These are phyloP conservation scores for Halotydeus destructor DNA, from an alignment of 1,140 invertebrate species.

Conservation along the genomic window DNA sequence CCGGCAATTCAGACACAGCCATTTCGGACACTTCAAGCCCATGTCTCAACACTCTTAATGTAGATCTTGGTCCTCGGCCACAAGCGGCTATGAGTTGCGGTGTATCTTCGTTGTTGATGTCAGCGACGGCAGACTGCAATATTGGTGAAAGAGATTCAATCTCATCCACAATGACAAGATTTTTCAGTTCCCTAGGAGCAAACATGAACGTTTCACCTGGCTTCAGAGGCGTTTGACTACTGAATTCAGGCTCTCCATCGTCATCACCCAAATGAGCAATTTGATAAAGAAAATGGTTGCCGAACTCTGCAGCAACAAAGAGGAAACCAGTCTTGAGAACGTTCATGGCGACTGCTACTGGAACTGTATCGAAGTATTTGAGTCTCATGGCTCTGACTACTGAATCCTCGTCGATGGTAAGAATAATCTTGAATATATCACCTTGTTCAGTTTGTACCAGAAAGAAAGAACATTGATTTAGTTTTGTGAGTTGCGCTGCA, in stretches of 20 bases:
- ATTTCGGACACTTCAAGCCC: constrained; percentile 96
- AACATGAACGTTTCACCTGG: constrained; percentile 99
- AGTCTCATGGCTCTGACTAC: constrained; percentile 96
- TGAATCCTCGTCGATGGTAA: constrained; percentile 94
- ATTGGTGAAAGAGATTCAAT: constrained; percentile 92
- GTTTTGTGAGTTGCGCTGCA: constrained; percentile 98
- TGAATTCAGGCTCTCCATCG: constrained; percentile 97
- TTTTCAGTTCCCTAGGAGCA: constrained; percentile 66
- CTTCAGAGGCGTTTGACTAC: constrained; percentile 89
- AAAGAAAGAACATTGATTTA: constrained; percentile 97
- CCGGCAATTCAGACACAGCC: constrained; percentile 96
- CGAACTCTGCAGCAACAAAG: constrained; percentile 97
- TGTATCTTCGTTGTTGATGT: constrained; percentile 83
- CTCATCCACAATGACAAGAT: constrained; percentile 94
- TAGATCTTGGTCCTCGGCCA: constrained; percentile 79
- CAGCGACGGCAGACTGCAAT: constrained; percentile 52
- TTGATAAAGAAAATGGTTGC: constrained; percentile 96
- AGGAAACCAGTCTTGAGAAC: constrained; percentile 96
- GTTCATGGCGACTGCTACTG: constrained; percentile 85
- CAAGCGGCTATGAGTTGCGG: constrained; percentile 92
- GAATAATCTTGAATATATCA: constrained; percentile 92
- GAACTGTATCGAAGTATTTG: constrained; percentile 99
- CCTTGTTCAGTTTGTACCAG: constrained; percentile 67
- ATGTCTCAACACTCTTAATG: constrained; percentile 76
- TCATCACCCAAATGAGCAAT: constrained; percentile 97